phyloP scores from a whole-genome alignment of 2,797 vertebrate species.

The Crenichthys baileyi region DNA sequence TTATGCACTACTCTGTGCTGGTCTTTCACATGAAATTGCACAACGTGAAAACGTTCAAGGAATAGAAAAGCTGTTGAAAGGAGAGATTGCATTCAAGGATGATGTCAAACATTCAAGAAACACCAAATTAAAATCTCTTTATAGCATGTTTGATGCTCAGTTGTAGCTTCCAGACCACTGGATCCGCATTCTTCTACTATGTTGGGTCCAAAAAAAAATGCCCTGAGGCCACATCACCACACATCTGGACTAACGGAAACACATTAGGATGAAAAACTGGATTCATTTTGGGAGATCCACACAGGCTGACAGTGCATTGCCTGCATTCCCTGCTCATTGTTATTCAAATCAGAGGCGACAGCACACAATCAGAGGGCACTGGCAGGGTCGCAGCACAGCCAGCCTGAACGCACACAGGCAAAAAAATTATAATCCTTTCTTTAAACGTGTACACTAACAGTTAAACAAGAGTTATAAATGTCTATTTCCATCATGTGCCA shows the following conservation, averaged over 20 bases:
- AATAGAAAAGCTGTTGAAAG: neutral
- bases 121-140: neutral
- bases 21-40: neutral
- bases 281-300: constrained; percentile 51
- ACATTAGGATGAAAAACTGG: constrained; percentile 23
- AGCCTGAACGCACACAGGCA: constrained; percentile 40
- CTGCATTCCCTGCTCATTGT: constrained; percentile 71
- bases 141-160: neutral
- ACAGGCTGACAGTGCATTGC: constrained; percentile 58
- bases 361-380: constrained; percentile 54
- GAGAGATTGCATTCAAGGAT: neutral
- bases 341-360: constrained; percentile 72
- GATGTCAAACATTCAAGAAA: neutral
- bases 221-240: constrained; percentile 41
- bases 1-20: neutral
- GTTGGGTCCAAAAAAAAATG: constrained; percentile 51
- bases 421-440: constrained; percentile 1
- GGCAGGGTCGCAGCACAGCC: constrained; percentile 42
- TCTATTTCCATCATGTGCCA: constrained; percentile 18
- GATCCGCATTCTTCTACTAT: constrained; percentile 41
- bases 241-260: constrained; percentile 64
- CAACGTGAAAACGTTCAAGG: neutral
- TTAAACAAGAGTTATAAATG: constrained; percentile 24
- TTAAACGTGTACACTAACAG: constrained; percentile 34
- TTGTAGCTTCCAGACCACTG: constrained; percentile 41